Evolutionary conservation across 2,113 vertebrate genomes (phyloP).

Genomic region (Lathamus discolor): DNA sequence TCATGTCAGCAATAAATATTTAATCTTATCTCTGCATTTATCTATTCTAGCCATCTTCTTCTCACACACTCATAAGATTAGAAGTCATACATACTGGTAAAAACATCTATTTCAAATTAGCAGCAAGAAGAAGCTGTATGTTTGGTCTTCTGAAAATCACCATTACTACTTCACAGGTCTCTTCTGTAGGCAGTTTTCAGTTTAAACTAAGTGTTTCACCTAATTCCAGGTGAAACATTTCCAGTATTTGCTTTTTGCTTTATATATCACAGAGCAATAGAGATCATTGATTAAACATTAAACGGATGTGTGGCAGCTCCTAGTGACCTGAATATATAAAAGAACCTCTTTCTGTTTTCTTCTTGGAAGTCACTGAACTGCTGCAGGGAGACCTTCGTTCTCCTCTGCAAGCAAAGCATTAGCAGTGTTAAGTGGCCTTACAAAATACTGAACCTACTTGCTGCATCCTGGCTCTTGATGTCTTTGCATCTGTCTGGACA

Average conservation of each 20-base stretch:
- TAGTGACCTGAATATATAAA: neutral
- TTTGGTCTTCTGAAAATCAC: neutral
- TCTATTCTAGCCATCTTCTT: neutral
- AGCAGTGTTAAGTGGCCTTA: neutral
- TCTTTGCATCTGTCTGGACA: neutral
- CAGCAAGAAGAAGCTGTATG: neutral
- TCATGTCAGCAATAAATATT: neutral
- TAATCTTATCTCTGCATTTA: neutral
- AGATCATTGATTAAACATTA: neutral
- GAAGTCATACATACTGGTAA: neutral
- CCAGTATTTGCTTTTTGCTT: neutral
- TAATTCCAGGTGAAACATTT: neutral
- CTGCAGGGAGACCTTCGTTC: neutral
- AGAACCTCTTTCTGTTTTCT: neutral
- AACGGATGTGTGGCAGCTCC: neutral
- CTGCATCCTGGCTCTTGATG: neutral
- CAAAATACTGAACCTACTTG: neutral
- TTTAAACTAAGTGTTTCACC: neutral
- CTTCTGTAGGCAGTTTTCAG: neutral
- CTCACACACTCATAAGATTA: neutral
- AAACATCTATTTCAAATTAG: neutral
- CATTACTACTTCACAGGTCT: neutral
- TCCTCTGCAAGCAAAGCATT: neutral
- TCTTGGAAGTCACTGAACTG: neutral
- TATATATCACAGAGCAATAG: neutral